phyloP scores from a whole-genome alignment of 2,797 vertebrate species.

The Oryzias sinensis region DNA sequence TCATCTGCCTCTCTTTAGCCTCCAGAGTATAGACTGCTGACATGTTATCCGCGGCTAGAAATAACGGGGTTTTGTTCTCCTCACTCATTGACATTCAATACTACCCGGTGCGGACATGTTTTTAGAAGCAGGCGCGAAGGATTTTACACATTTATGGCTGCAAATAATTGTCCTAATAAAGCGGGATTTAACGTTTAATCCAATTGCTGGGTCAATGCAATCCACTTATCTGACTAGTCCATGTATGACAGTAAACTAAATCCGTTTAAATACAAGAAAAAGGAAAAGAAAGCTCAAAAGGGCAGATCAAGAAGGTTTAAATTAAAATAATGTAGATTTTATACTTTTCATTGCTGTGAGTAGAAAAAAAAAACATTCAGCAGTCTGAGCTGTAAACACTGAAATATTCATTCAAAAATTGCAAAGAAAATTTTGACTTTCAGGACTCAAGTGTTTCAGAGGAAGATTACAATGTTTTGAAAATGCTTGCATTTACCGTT shows the following conservation, averaged over 20 bases:
- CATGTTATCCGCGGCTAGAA: conserved; percentile 87
- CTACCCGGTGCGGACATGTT: conserved; percentile 86
- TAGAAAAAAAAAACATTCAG: no score
- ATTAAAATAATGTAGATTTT: not conserved
- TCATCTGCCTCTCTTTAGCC: conserved; percentile 76
- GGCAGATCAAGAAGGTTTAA: not conserved
- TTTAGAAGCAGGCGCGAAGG: conserved; percentile 74
- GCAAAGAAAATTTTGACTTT: no score
- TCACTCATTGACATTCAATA: conserved; percentile 90
- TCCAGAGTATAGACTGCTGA: conserved; percentile 79
- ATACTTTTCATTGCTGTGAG: no score
- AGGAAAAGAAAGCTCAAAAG: not conserved
- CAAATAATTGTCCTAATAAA: conserved; percentile 81
- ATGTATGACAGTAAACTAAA: conserved; percentile 52
- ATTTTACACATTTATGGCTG: conserved; percentile 48
- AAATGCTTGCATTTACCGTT: no score
- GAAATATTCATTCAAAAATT: no score
- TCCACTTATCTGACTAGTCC: conserved; percentile 58
- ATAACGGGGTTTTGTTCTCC: conserved; percentile 84
- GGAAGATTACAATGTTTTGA: no score
- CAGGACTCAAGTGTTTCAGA: no score
- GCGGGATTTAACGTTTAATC: conserved; percentile 86
- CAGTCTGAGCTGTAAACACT: no score
- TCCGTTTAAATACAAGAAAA: conserved; percentile 21
- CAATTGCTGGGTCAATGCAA: conserved; percentile 77